These are phyloP conservation scores for Caenorhabditis sp. DNA, from an alignment of 2,888 invertebrate genomes.

Conservation along the genomic window DNA sequence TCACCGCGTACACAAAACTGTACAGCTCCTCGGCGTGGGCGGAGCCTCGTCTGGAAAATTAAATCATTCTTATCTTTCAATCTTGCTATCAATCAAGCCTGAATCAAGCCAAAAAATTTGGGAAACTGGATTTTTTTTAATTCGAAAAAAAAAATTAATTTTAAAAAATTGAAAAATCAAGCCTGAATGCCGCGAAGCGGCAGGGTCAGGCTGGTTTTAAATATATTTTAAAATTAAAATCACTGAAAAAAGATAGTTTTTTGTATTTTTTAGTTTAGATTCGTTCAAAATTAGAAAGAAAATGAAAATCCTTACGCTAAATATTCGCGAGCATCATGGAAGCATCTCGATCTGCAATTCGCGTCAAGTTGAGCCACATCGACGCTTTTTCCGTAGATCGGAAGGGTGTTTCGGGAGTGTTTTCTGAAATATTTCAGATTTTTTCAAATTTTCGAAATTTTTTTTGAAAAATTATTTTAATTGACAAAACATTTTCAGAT, in stretches of 20 bases:
- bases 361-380: background rate
- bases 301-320: background rate
- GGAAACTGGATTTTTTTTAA: too few species aligned
- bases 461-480: too few species aligned
- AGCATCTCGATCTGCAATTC: constrained; percentile 7
- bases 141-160: too few species aligned
- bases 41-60: background rate
- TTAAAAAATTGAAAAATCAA: background rate
- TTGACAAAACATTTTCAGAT: too few species aligned
- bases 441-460: background rate
- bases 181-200: too few species aligned
- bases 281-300: background rate
- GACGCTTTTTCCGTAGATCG: constrained; percentile 27
- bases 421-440: constrained; percentile 3
- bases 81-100: too few species aligned
- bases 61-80: background rate
- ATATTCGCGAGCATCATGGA: constrained; percentile 9
- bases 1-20: background rate
- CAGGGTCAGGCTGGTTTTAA: too few species aligned
- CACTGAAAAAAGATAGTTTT: too few species aligned
- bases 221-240: too few species aligned
- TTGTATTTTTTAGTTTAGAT: too few species aligned
- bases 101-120: too few species aligned
- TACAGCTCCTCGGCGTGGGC: background rate
- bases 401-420: background rate